Evolutionary conservation across 2,113 vertebrate species (phyloP).

Genomic region (Tympanuchus pallidicinctus): DNA sequence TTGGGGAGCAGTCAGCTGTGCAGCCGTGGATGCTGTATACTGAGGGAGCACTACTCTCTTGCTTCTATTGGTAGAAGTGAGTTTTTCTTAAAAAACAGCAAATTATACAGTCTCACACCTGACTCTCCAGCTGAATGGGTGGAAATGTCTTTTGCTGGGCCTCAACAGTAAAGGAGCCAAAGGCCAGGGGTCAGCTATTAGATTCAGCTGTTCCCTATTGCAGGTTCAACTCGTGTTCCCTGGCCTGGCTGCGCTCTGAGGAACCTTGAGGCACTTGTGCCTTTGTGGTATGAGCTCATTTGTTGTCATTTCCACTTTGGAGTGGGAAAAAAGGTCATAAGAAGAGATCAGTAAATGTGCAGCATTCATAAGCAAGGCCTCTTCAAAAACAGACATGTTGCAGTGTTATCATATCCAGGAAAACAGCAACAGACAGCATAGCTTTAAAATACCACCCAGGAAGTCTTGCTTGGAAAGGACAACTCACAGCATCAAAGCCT

Average conservation of each 20-base stretch:
- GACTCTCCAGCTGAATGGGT: not conserved
- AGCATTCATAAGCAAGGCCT: not conserved
- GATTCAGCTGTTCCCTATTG: not conserved
- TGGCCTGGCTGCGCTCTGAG: not conserved
- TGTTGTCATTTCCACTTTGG: slow-evolving; percentile 56
- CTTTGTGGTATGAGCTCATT: slow-evolving; percentile 28
- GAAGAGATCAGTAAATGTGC: slow-evolving; percentile 6
- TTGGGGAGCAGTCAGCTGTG: rapidly evolving
- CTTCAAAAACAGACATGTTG: not conserved
- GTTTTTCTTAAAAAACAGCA: not conserved
- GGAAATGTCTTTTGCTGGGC: not conserved
- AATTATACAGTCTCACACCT: rapidly evolving
- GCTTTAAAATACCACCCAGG: slow-evolving; percentile 42
- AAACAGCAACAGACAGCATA: not conserved
- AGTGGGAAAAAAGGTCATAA: not conserved
- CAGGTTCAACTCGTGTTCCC: rapidly evolving
- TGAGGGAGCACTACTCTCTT: rapidly evolving
- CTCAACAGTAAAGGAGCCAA: not conserved
- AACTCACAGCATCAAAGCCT: slow-evolving; percentile 17
- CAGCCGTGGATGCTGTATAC: rapidly evolving
- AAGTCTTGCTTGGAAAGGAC: slow-evolving; percentile 40
- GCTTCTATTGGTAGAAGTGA: not conserved
- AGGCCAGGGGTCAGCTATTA: not conserved
- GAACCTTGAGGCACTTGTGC: not conserved
- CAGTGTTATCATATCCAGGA: slow-evolving; percentile 35